Conservation (phyloP, 2,888 invertebrate genomes). For the Orthosia cruda region DNA sequence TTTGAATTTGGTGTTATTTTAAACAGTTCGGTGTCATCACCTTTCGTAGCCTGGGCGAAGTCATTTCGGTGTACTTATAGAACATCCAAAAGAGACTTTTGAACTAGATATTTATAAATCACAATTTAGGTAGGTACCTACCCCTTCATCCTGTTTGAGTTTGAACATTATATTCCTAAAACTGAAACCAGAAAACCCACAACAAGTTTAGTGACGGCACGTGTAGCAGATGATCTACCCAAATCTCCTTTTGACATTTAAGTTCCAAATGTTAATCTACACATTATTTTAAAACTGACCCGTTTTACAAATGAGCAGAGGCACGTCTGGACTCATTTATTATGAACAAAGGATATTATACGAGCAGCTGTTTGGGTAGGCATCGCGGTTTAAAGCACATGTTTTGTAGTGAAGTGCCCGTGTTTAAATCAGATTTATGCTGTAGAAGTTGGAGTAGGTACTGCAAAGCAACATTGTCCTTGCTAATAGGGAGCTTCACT, state of each 20-base stretch:
- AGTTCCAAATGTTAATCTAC: conserved; percentile 7
- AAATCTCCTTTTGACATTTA: conserved; percentile 8
- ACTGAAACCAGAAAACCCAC: background rate
- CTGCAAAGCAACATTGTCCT: background rate
- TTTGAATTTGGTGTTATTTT: no score
- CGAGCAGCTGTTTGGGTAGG: background rate
- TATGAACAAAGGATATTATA: conserved; percentile 14
- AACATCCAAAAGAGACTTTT: background rate
- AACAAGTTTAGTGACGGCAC: background rate
- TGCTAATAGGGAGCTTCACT: background rate
- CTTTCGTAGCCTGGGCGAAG: no score
- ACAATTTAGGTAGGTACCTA: background rate
- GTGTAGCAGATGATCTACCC: no score
- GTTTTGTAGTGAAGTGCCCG: conserved; percentile 1
- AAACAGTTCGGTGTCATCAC: no score
- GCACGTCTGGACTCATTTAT: background rate
- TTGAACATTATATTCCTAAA: background rate
- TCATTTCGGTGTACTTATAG: background rate
- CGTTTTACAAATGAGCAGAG: background rate
- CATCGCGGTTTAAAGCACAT: background rate
- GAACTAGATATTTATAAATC: background rate
- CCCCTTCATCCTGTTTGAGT: background rate
- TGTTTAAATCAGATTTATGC: conserved; percentile 5
- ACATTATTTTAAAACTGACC: conserved; percentile 12
- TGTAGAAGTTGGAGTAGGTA: background rate